Evolutionary conservation across 2,888 invertebrate species (phyloP).

Genomic region (Aelia acuminata): DNA sequence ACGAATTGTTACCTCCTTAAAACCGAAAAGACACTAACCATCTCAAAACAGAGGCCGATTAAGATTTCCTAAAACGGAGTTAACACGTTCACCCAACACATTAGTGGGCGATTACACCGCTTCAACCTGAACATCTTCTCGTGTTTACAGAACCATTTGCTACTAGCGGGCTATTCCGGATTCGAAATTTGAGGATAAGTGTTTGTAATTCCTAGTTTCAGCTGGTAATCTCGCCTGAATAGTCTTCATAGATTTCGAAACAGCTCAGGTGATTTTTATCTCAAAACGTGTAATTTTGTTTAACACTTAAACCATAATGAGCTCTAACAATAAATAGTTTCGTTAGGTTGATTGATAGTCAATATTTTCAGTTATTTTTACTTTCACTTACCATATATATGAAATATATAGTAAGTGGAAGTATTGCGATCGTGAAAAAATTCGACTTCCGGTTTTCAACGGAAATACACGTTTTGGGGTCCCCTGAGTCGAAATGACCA

Average conservation of each 20-base stretch:
- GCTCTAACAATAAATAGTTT: too few relatives aligned
- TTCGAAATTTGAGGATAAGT: not conserved
- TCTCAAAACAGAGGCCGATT: not conserved
- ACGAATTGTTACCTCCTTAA: too few relatives aligned
- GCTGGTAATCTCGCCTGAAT: not conserved
- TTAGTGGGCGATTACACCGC: not conserved
- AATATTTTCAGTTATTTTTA: too few relatives aligned
- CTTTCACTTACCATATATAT: too few relatives aligned
- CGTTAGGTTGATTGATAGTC: too few relatives aligned
- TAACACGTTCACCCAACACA: not conserved
- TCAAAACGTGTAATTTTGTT: too few relatives aligned
- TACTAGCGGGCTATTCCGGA: not conserved
- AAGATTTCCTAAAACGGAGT: slow-evolving; percentile 4
- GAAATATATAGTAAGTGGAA: too few relatives aligned
- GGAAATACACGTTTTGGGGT: too few relatives aligned
- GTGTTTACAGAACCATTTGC: not conserved
- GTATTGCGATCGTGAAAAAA: too few relatives aligned
- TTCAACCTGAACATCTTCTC: not conserved
- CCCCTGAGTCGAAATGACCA: too few relatives aligned
- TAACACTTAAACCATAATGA: too few relatives aligned
- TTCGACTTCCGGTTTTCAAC: too few relatives aligned
- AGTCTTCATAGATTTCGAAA: not conserved
- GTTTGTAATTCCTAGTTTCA: not conserved
- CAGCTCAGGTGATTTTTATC: not conserved
- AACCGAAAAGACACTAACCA: not conserved